Base-by-base conservation (phyloP, 53 echinoderm and acorn worm genomes). In the Actinopyga echinites region DNA sequence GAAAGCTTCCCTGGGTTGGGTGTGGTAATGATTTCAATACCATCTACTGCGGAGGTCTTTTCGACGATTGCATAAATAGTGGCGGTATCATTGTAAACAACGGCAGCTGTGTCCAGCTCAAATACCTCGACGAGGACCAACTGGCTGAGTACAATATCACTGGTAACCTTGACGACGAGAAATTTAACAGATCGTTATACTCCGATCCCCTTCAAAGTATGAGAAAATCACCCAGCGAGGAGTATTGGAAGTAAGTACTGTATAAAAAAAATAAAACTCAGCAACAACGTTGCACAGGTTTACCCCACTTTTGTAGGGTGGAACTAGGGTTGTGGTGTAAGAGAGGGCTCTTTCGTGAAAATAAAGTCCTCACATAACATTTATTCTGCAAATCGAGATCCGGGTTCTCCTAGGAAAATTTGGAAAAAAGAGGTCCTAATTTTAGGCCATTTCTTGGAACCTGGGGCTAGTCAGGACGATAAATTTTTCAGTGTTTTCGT, bases 211-310 rank as follows among this genome's bases (percentile, higher is more conserved):
- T 93, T 26, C 44, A 37, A 33, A 82, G 73, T 2, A 7, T 36
- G n/a, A 85, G 97, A 32, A 80, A 64, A 57, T 75, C 87, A 3
- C 83, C 93, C 19, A 92, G 92, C 42, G 93, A 97, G 78, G 93
- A 97, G 43, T 97, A 93, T 34, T 97, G 92, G 92, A 94, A 90
- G 97, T 97, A 84, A 88, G 97, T 90, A 6, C 13, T n/a, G n/a
- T n/a, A n/a, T n/a, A n/a, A n/a, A n/a, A n/a, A n/a, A n/a, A n/a
- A 17, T 17, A 49, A 6, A 5, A 13, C 3, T 15, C 1, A 15
- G 15, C 49, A 49, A 13, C 9, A 49, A 10, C 3, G 13, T 49
- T 6, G n/a, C n/a, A 15, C 49, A 49, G 0, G 2, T 15, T 15
- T 49, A 49, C 13, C 17, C 17, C 17, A 13, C 49, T 49, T 6